Base-by-base conservation (phyloP, 2,888 invertebrate species). In the Sylvicola cinctus region DNA sequence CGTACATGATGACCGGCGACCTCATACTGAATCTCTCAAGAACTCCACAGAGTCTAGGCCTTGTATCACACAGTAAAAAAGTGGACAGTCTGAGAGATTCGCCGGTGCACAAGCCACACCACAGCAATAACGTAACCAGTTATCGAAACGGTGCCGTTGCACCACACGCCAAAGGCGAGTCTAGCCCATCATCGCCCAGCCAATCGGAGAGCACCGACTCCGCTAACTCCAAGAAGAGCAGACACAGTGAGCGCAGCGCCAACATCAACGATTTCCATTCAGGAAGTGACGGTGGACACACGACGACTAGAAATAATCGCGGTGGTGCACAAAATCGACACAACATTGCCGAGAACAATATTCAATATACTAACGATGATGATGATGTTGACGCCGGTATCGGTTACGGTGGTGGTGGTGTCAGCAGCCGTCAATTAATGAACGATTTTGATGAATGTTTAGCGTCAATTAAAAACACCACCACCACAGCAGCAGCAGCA, bases 1-100 rank as follows among this genome's bases (percentile, higher is more conserved):
- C 88, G 37, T 93, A 85, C 66, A 84, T 91, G 76, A 93, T 93
- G 93, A 93, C 93, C 20, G 93, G 93, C 31, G 91, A 93, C 60
- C 73, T 90, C 50, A 91, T 93, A 55, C 70, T 93, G 46, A 90
- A 90, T 61, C 71, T 91, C 44, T 87, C 88, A 39, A 65, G 81
- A 45, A 80, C 79, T 38, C 78, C 79, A 43, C 74, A 74, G 49
- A 68, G 66, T 44, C 63, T 65, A 41, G 65, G 63, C 43, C 58
- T 74, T 38, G 54, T 73, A 36, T 66, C 49, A 26, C 56, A 58
- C 40, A 50, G 52, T 38, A 60, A 55, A 45, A 58, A 60, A 48
- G 57, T 59, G 38, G 8, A 14, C 12, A 6, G 20, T n/a, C 3
- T 23, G 4, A 25, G 16, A 4, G 16, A 4, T 31, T 32, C 11